Conservation (phyloP, 2,797 vertebrate species). For the Iguana delicatissima region DNA sequence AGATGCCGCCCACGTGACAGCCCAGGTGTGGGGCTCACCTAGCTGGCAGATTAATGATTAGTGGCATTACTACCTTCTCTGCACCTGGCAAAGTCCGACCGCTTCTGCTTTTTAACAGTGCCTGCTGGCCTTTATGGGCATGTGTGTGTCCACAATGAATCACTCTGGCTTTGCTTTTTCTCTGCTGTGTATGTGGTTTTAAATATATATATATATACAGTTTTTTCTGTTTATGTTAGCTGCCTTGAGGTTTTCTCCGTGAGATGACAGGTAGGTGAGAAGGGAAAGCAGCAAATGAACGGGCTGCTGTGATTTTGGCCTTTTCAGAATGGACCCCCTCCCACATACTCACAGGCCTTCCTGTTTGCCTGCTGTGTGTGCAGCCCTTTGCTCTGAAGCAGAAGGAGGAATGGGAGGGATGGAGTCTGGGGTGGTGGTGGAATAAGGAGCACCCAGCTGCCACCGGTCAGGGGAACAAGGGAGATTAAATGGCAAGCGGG, state of each 20-base stretch:
- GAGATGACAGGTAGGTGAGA: background rate
- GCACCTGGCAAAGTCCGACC: background rate
- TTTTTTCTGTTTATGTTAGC: background rate
- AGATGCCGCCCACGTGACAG: background rate
- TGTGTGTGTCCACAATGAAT: background rate
- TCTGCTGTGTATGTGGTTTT: background rate
- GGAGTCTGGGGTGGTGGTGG: too few species aligned
- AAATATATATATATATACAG: background rate
- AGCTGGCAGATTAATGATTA: background rate
- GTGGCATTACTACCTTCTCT: background rate
- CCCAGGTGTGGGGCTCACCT: background rate
- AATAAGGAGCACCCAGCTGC: background rate
- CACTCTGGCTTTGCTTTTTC: background rate
- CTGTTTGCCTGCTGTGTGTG: too few species aligned
- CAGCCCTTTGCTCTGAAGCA: background rate
- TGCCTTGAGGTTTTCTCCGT: background rate
- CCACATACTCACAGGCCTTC: background rate
- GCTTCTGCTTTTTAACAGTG: background rate
- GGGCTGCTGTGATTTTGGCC: background rate
- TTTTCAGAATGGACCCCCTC: background rate
- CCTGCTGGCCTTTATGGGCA: background rate
- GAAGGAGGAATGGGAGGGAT: background rate
- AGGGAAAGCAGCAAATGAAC: background rate
- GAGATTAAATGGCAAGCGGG: fast-evolving
- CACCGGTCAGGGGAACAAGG: background rate